Percentiles rank a stretch among this genome's conserved stretches.
Conservation (phyloP, 2,888 invertebrate genomes). For the Protonemura montana region DNA sequence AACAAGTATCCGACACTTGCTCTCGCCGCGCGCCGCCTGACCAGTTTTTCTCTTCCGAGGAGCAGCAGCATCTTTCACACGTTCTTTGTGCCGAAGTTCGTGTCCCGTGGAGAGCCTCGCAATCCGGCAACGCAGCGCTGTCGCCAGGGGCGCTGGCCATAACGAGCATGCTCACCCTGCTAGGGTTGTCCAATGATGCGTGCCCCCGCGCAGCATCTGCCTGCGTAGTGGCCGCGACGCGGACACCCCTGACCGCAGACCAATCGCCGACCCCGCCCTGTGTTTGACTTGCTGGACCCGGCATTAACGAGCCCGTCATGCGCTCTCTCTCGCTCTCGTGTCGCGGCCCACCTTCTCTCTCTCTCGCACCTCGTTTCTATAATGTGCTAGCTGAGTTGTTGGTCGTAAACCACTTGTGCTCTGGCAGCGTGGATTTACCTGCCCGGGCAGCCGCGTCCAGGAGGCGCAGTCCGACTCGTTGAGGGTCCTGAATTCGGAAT, state of each 20-base stretch:
- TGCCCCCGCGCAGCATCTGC: neutral
- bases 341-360: neutral
- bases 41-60: neutral
- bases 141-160: neutral
- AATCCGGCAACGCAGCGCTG: neutral
- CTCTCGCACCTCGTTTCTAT: neutral
- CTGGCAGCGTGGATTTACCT: neutral
- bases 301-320: neutral
- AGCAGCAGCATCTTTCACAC: conserved; percentile 2
- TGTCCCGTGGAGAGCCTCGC: neutral
- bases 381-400: neutral
- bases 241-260: neutral
- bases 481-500: too few species aligned
- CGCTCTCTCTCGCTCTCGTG: neutral
- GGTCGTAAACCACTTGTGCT: neutral
- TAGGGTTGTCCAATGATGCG: neutral
- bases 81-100: neutral
- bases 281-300: conserved; percentile 36
- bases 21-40: neutral
- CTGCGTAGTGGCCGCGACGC: neutral
- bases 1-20: neutral
- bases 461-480: too few species aligned
- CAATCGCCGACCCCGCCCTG: conserved; percentile 24
- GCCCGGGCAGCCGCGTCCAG: too few species aligned
- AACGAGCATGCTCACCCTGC: neutral